Evolutionary conservation across 1,140 invertebrate genomes (phyloP).

Genomic region (Ptiloglossa arizonensis): DNA sequence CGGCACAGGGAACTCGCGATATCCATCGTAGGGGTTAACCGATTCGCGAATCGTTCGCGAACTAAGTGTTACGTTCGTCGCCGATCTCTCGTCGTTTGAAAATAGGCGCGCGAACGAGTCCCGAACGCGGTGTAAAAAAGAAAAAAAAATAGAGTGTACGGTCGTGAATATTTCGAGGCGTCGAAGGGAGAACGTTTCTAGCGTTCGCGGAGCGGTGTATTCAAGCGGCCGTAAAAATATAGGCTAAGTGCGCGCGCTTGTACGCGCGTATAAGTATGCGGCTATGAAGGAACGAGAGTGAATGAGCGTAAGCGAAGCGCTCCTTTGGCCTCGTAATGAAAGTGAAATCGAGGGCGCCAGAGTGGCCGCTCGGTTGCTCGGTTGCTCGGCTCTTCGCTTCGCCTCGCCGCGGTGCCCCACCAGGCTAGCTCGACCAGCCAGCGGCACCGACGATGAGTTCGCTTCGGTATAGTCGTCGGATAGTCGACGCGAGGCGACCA

Average conservation of each 20-base stretch:
- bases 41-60: too few relatives aligned
- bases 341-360: conserved; percentile 80
- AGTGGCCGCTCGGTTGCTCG: conserved; percentile 60
- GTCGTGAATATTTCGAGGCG: too few relatives aligned
- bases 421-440: neutral
- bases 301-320: conserved; percentile 71
- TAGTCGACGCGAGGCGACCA: conserved; percentile 44
- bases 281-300: conserved; percentile 74
- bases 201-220: conserved; percentile 68
- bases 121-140: too few relatives aligned
- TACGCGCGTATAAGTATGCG: conserved; percentile 49
- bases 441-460: conserved; percentile 39
- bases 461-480: conserved; percentile 45
- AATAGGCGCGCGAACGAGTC: too few relatives aligned
- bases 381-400: conserved; percentile 42
- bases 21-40: too few relatives aligned
- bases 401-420: conserved; percentile 29
- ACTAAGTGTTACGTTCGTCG: too few relatives aligned
- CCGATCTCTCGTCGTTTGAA: too few relatives aligned
- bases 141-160: too few relatives aligned
- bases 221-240: conserved; percentile 70
- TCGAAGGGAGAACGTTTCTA: conserved; percentile 62
- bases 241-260: conserved; percentile 16
- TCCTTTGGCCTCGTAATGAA: conserved; percentile 79
- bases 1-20: too few relatives aligned